Evolutionary conservation across 2,113 vertebrate species (phyloP), one percentile per base, ranked within the genome.

Genomic region (Triplophysa rosa): DNA sequence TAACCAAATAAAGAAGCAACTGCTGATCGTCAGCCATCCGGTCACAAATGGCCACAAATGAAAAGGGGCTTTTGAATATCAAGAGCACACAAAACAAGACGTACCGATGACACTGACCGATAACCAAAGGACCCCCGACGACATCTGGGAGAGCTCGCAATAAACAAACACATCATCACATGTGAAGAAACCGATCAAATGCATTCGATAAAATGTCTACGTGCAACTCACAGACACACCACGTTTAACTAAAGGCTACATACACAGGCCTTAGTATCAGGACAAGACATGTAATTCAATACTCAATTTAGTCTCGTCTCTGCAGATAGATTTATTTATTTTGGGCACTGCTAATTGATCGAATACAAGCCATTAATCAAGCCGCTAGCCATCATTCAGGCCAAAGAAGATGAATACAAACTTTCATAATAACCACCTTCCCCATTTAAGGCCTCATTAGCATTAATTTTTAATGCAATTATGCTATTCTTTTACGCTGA

Each of bases 331-430:
- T 54, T 65, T 65, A 77, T 77, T 77, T 77, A 94, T 95, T 94
- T 93, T 90, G 96, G 92, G 92, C 93, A 94, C 93, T 89, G 88
- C 95, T 99, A 99, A 99, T 98, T 99, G 97, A 98, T 98, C 98
- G 97, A 98, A 98, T 98, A 98, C 97, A 99, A 98, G 96, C 96
- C 98, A 99, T 99, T 99, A 99, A 99, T 99, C 96, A 99, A 99
- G 96, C 95, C 96, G 95, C 94, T 91, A 96, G 96, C 96, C 95
- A 99, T 98, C 96, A 98, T 93, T 98, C 95, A 97, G 95, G 90
- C 95, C 92, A 77, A 93, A 90, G 93, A 98, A 98, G 97, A 99
- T 98, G 96, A 99, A 99, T 98, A 98, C 96, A 96, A 98, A 99
- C 97, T 98, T 99, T 98, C 96, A 97, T 99, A 98, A 98, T 96